Percentiles rank a stretch among this genome's conserved stretches.
phyloP scores from a whole-genome alignment of 2,888 invertebrate genomes.

The Eupithecia exiguata region DNA sequence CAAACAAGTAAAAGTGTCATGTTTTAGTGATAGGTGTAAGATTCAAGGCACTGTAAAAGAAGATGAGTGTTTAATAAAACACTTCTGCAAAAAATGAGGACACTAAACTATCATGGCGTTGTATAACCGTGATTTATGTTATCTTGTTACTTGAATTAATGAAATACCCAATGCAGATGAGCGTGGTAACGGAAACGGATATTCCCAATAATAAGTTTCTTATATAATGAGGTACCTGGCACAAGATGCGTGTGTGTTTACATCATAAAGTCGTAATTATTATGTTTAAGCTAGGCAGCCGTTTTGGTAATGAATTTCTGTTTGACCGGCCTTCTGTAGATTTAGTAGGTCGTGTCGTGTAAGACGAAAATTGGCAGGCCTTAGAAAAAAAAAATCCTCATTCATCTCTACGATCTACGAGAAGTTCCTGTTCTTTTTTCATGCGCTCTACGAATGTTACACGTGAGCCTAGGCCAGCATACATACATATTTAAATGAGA shows the following conservation, averaged over 20 bases:
- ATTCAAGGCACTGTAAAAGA: constrained; percentile 31
- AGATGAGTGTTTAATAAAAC: constrained; percentile 20
- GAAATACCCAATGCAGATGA: constrained; percentile 34
- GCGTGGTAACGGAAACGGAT: constrained; percentile 56
- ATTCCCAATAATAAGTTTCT: constrained; percentile 56
- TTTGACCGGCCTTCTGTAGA: constrained; percentile 10
- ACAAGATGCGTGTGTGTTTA: constrained; percentile 31
- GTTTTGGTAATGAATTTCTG: constrained; percentile 21
- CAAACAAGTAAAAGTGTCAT: constrained; percentile 63
- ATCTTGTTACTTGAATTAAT: constrained; percentile 36
- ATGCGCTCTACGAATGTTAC: neutral
- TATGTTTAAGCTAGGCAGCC: constrained; percentile 9
- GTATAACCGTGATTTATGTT: constrained; percentile 38
- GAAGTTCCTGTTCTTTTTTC: constrained; percentile 4
- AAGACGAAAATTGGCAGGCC: neutral
- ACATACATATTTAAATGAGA: constrained; percentile 23
- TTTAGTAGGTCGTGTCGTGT: constrained; percentile 4
- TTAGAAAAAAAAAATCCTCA: neutral
- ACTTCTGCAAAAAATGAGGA: constrained; percentile 28
- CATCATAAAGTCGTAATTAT: constrained; percentile 30
- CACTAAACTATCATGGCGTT: constrained; percentile 28
- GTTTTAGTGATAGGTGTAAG: constrained; percentile 47
- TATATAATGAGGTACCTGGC: constrained; percentile 51
- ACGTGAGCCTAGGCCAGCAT: neutral
- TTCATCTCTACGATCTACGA: neutral